A percentile compares a stretch with the other conserved stretches of the same genome.
These are phyloP conservation scores for Malurus splendens DNA, from an alignment of 2,797 vertebrate species.

Conservation along the genomic window DNA sequence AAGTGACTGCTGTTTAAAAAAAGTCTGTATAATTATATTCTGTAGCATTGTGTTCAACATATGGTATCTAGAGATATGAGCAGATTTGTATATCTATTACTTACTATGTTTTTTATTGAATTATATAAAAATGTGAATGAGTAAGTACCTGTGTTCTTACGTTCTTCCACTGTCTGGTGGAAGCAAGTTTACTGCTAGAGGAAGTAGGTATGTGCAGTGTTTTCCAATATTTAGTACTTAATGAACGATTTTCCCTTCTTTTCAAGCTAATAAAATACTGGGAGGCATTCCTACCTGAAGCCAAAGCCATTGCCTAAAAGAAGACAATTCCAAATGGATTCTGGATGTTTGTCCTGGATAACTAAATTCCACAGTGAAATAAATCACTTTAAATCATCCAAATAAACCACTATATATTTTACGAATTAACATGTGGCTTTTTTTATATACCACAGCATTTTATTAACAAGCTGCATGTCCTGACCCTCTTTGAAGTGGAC, in stretches of 20 bases:
- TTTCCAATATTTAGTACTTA: neutral
- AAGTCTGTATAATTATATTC: neutral
- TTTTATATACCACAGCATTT: conserved; percentile 74
- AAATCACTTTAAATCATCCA: conserved; percentile 77
- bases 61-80: neutral
- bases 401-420: conserved; percentile 84
- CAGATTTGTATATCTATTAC: neutral
- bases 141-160: neutral
- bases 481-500: conserved; percentile 71
- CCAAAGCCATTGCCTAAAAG: conserved; percentile 92
- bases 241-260: neutral
- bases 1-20: neutral
- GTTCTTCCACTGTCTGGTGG: neutral
- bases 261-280: conserved; percentile 95
- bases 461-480: conserved; percentile 78
- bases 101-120: neutral
- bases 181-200: neutral
- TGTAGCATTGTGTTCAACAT: neutral
- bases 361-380: conserved; percentile 73
- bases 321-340: conserved; percentile 49
- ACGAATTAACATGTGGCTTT: conserved; percentile 75
- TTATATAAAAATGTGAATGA: neutral
- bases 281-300: conserved; percentile 96
- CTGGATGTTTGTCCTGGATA: conserved; percentile 65
- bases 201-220: neutral